A percentile compares a stretch with the other conserved stretches of the same genome.
Conservation (phyloP, 2,113 vertebrate genomes). For the Hypomesus transpacificus region DNA sequence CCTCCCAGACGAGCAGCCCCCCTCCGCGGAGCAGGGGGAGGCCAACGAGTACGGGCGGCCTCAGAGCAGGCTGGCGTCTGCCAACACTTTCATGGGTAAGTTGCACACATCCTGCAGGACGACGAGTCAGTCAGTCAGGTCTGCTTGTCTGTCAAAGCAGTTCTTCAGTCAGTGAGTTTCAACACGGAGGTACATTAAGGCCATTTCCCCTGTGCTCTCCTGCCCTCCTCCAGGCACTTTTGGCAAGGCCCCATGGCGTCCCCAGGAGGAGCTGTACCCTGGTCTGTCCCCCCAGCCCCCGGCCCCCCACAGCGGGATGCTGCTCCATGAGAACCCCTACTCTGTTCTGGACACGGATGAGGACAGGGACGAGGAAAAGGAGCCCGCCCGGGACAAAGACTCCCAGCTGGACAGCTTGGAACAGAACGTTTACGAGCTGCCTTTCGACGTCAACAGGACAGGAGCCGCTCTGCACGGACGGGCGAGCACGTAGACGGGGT, state of each 20-base stretch:
- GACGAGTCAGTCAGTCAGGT: no score
- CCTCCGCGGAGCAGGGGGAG: slow-evolving; percentile 57
- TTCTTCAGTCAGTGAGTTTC: no score
- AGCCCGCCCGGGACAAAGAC: slow-evolving; percentile 54
- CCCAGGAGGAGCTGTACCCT: slow-evolving; percentile 70
- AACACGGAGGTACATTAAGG: no score
- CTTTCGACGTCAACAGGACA: slow-evolving; percentile 76
- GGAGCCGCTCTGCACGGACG: slow-evolving; percentile 63
- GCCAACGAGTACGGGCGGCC: slow-evolving; percentile 59
- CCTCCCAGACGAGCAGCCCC: slow-evolving; percentile 62
- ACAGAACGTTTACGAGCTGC: slow-evolving; percentile 69
- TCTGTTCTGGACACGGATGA: slow-evolving; percentile 68
- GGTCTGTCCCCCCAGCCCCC: slow-evolving; percentile 47
- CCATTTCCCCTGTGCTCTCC: not conserved
- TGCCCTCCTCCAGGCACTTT: slow-evolving; percentile 82
- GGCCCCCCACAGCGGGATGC: slow-evolving; percentile 53
- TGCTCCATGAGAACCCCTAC: slow-evolving; percentile 66
- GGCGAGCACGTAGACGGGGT: slow-evolving; percentile 73
- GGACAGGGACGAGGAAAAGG: slow-evolving; percentile 68
- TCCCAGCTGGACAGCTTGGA: slow-evolving; percentile 47
- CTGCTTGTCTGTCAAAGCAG: no score
- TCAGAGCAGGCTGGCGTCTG: slow-evolving; percentile 58
- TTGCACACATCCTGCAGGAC: no score
- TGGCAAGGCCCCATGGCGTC: slow-evolving; percentile 86
- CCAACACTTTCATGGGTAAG: slow-evolving; percentile 84